These are phyloP conservation scores for Malurus cyaneus DNA, from an alignment of 2,113 vertebrate genomes.

Conservation along the genomic window DNA sequence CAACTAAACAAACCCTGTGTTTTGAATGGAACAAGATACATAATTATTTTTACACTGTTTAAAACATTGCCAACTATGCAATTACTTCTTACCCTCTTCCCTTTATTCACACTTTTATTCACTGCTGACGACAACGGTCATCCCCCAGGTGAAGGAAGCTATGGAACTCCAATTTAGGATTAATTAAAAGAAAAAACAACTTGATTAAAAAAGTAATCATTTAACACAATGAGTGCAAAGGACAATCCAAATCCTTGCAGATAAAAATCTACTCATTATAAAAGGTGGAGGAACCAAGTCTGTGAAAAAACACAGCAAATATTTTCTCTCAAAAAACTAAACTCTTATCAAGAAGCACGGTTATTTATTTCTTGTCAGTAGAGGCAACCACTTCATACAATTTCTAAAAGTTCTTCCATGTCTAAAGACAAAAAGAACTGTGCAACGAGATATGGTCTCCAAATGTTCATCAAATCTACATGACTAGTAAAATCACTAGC, in stretches of 20 bases:
- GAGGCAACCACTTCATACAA: background rate
- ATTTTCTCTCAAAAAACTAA: background rate
- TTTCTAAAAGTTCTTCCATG: background rate
- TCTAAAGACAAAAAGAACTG: background rate
- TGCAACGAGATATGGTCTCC: background rate
- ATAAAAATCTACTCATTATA: background rate
- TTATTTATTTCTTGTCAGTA: background rate
- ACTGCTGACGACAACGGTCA: background rate
- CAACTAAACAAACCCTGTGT: background rate
- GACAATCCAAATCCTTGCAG: background rate
- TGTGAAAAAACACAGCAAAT: background rate
- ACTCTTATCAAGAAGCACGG: background rate
- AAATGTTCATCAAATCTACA: background rate
- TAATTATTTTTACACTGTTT: background rate
- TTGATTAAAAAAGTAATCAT: accelerated
- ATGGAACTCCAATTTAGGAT: background rate
- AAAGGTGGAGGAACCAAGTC: background rate
- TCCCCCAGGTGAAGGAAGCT: background rate
- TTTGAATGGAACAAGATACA: background rate
- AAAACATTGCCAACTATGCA: background rate
- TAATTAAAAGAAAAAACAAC: background rate
- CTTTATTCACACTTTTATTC: background rate
- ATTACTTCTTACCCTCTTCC: background rate
- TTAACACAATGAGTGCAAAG: background rate
- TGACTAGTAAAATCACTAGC: background rate